Evolutionary conservation across 2,113 vertebrate genomes (phyloP).

Genomic region (Pseudopodoces humilis): DNA sequence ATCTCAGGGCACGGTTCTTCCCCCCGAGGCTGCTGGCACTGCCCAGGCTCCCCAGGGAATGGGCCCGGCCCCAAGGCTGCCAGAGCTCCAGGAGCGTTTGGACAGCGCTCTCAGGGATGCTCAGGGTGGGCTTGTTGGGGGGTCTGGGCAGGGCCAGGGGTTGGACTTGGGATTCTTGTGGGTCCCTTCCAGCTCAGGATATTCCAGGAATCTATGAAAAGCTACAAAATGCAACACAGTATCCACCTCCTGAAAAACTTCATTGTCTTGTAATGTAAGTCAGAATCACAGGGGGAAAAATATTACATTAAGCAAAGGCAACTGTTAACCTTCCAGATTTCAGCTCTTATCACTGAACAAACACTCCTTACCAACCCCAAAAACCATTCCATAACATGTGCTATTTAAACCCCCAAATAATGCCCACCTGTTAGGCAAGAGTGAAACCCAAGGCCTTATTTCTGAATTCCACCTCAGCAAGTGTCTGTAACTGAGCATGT

Average conservation of each 20-base stretch:
- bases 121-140: background rate
- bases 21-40: background rate
- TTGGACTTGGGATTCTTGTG: background rate
- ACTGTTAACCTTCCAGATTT: background rate
- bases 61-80: background rate
- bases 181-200: too few relatives aligned
- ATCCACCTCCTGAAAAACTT: background rate
- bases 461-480: background rate
- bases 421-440: background rate
- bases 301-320: background rate
- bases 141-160: background rate
- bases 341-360: background rate
- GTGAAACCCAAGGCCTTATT: background rate
- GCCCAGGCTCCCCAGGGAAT: background rate
- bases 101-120: background rate
- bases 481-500: background rate
- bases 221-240: background rate
- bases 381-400: background rate
- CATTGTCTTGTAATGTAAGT: background rate
- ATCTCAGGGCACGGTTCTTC: background rate
- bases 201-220: background rate
- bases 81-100: background rate
- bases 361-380: background rate
- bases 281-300: background rate
- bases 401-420: background rate